phyloP scores from a whole-genome alignment of 2,113 vertebrate species.

The Etheostoma spectabile region DNA sequence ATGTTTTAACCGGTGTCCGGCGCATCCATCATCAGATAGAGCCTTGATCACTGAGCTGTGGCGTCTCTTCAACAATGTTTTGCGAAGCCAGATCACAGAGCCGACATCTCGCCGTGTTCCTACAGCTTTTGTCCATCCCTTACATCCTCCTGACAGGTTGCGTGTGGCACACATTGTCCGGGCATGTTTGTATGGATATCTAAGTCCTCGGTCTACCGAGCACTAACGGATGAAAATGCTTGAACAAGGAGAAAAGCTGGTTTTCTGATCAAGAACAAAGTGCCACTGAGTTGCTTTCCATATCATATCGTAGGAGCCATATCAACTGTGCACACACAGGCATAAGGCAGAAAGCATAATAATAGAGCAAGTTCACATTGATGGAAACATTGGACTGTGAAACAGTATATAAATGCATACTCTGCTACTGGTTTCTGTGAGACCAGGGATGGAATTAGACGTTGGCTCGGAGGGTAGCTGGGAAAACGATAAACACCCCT shows the following conservation, averaged over 20 bases:
- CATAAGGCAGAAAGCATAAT: slow-evolving; percentile 17
- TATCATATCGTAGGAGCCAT: not conserved
- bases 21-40: slow-evolving; percentile 67
- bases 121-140: slow-evolving; percentile 16
- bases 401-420: slow-evolving; percentile 12
- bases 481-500: not conserved
- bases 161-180: not conserved
- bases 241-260: slow-evolving; percentile 30
- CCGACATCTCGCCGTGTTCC: slow-evolving; percentile 22
- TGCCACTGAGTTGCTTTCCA: not conserved
- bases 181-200: slow-evolving; percentile 29
- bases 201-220: slow-evolving; percentile 17
- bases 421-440: slow-evolving; percentile 8
- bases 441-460: slow-evolving; percentile 18
- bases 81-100: slow-evolving; percentile 44
- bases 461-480: not conserved
- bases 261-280: slow-evolving; percentile 43
- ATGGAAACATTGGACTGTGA: slow-evolving; percentile 6
- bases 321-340: slow-evolving; percentile 12
- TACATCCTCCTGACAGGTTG: slow-evolving; percentile 33
- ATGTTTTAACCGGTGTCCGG: slow-evolving; percentile 59
- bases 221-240: slow-evolving; percentile 33
- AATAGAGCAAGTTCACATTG: slow-evolving; percentile 5
- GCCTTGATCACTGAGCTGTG: slow-evolving; percentile 68
- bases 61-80: slow-evolving; percentile 59